Conservation (phyloP, 2,888 invertebrate genomes). For the Aquatica leii region DNA sequence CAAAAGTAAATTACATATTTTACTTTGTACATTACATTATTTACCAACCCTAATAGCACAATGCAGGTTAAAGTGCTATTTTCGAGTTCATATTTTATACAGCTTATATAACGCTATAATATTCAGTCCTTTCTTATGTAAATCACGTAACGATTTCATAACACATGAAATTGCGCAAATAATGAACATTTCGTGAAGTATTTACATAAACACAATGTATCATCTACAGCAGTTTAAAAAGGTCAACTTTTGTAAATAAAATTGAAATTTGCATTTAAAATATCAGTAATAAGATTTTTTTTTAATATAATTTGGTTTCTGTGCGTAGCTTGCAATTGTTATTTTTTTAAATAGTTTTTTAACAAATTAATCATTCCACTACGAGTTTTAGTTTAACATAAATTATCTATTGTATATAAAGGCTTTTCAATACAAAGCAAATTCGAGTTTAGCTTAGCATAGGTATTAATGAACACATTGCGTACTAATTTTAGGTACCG, state of each 20-base stretch:
- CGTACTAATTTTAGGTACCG: constrained; percentile 36
- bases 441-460: constrained; percentile 21
- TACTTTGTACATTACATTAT: too few relatives aligned
- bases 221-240: constrained; percentile 11
- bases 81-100: constrained; percentile 6
- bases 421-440: constrained; percentile 25
- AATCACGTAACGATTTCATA: constrained; percentile 24
- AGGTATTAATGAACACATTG: constrained; percentile 31
- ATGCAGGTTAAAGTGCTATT: constrained; percentile 3
- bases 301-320: not conserved
- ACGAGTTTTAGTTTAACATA: constrained; percentile 16
- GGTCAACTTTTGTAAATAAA: constrained; percentile 4
- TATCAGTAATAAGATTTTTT: not conserved
- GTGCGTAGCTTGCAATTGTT: not conserved
- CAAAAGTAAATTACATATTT: too few relatives aligned
- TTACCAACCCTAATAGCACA: too few relatives aligned
- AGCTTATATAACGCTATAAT: constrained; percentile 11
- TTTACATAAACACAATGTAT: constrained; percentile 19
- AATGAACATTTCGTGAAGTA: constrained; percentile 23
- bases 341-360: not conserved
- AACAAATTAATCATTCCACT: not conserved
- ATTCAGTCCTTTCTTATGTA: constrained; percentile 22
- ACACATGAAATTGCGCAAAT: constrained; percentile 21
- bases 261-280: not conserved
- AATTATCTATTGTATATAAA: constrained; percentile 20